Base-by-base conservation (phyloP, 2,113 vertebrate genomes). In the Larimichthys crocea region DNA sequence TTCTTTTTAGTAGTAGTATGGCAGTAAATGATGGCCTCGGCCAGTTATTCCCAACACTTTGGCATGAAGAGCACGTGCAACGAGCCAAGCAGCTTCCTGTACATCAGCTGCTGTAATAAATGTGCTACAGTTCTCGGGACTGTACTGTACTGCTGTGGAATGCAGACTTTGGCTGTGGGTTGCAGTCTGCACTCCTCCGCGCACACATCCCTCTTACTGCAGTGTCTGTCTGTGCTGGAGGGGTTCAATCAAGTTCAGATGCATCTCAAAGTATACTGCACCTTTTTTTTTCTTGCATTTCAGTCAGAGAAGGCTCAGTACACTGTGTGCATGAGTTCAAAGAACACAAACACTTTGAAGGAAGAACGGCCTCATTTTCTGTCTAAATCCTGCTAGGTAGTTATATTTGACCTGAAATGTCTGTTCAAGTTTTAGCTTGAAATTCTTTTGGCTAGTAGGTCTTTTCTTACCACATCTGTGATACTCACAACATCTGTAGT, bases 101-200 rank as follows among this genome's bases (percentile, higher is more conserved):
- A 91, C 87, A 97, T 96, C 95, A 96, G 89, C 90, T 83, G 79
- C 94, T 94, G 8, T 96, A 95, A 92, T 89, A 89, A 88, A 88
- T 84, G 88, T 79, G 81, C 79, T 64, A 52, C 66, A 81, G 73
- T 48, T 5, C 68, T 88, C 40, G 10, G 76, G 74, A 93, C 94
- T 67, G 48, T 44, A 56, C 11, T 83, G 84, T 80, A 65, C 75
- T 74, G 81, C 79, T 0, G 66, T 53, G 91, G 91, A 90, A 91
- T 89, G 83, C 82, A 90, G 91, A 92, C 94, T 74, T 89, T 94
- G 93, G 92, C 90, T 89, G 59, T 73, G 52, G 86, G 82, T 17
- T 62, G 65, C 60, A 31, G 83, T 92, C 91, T 92, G 64, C 67
- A 78, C 88, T 91, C 57, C 59, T 91, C 88, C 82, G 76, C 67